Evolutionary conservation across 2,113 vertebrate genomes (phyloP).

Genomic region (Asarcornis scutulata): DNA sequence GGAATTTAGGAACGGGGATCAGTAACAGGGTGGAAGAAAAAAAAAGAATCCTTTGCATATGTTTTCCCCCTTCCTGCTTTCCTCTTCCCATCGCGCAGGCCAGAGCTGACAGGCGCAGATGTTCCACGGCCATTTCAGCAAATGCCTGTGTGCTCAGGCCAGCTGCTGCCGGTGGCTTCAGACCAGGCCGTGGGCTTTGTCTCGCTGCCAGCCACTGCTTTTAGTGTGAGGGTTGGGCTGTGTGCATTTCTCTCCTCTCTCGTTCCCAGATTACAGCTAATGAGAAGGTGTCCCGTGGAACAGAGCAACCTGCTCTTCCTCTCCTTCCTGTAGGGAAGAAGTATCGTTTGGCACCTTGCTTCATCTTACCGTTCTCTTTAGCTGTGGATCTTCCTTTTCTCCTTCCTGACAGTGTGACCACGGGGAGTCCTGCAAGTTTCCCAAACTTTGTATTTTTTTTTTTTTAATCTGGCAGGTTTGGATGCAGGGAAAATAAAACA

Average conservation of each 20-base stretch:
- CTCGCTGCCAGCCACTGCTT: background rate
- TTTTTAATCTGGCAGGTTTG: slow-evolving; percentile 80
- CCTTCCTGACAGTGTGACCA: background rate
- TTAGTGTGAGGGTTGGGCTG: background rate
- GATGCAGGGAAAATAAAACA: slow-evolving; percentile 90
- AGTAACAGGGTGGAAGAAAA: background rate
- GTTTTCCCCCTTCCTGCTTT: background rate
- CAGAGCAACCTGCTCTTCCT: background rate
- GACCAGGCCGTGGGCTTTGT: background rate
- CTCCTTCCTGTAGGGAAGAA: background rate
- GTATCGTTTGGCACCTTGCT: background rate
- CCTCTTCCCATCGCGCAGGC: background rate
- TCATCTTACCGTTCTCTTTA: background rate
- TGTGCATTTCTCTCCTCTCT: background rate
- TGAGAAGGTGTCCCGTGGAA: background rate
- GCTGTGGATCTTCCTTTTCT: background rate
- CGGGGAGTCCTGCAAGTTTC: background rate
- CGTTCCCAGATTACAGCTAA: background rate
- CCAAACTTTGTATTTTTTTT: background rate
- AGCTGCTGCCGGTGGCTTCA: background rate
- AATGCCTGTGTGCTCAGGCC: background rate
- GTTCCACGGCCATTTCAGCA: background rate
- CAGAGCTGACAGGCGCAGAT: background rate
- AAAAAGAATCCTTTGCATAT: background rate
- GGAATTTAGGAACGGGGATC: background rate